Base-by-base conservation (phyloP, 2,888 invertebrate genomes). In the Orthosia incerta region DNA sequence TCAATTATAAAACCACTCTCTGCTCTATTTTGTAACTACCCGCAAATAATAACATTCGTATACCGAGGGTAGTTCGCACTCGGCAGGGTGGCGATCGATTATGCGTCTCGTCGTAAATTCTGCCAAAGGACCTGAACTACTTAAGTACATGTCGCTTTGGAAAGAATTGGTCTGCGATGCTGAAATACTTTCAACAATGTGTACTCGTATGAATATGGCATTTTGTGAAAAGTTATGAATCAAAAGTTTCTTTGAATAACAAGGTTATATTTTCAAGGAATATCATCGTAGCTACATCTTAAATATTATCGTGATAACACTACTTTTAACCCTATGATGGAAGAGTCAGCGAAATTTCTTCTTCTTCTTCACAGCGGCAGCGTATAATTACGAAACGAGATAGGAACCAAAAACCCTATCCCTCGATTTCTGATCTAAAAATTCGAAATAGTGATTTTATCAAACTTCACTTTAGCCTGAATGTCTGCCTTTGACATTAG, bases 1-100 rank as follows among this genome's bases (percentile, higher is more conserved):
- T 80, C 62, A 78, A 80, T 80, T 80, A 80, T 72, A 77, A 80
- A 82, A 78, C 72, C 79, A 78, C 83, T 78, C 71, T 55, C 15
- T 15, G n/a, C 13, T 12, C 50, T 65, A 13, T 46, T 65, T 60
- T 39, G 39, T 79, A 62, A 4, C 26, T 80, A 68, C 56, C 56
- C 68, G 55, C 62, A 69, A 72, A 80, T 69, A 78, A 82, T 80
- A 78, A 66, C 26, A 64, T 53, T 67, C 53, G 56, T 57, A 77
- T 9, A 53, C 63, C 45, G 59, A 74, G 71, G 80, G 71, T 85
- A 65, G 73, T 74, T 78, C 70, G 39, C 61, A 77, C 71, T 70
- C 50, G 23, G 53, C 77, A 45, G 71, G 56, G 72, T 50, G 53
- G 70, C 69, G 53, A 87, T 83, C 79, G 87, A 79, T 82, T 80